Evolutionary conservation across 2,888 invertebrate species (phyloP), one percentile per base, ranked within the genome.

Genomic region (Nomada goodeniana): DNA sequence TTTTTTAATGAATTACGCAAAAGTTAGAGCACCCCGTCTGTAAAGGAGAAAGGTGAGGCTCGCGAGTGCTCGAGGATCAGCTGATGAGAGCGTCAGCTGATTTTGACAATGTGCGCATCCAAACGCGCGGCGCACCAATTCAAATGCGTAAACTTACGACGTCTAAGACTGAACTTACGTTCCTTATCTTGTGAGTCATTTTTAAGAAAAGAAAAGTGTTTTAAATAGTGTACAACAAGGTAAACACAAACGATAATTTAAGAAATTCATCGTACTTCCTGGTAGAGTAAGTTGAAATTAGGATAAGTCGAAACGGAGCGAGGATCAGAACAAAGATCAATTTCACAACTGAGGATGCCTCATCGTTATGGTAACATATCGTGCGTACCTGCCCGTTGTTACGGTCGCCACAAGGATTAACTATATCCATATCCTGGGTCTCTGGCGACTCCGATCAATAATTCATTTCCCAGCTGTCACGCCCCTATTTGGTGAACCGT

Each of bases 31-130:
- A 26, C 65, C 47, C 53, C 52, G 50, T 11, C 61, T 47, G 5
- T 52, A 44, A 15, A 18, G 15, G 36, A 10, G 47, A 50, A 60
- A 59, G n/a, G 63, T 50, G 42, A 68, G 57, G 76, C 80, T 72
- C 57, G 65, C 23, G 65, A 18, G 75, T 78, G 76, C 77, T 80
- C 26, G 76, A 52, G 68, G 29, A 85, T 87, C 91, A 91, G 91
- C 91, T 90, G 91, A 88, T 89, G 82, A 65, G 65, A 73, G 82
- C 76, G 79, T 87, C 92, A 91, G 92, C 91, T 91, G 92, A 90
- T 90, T 91, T 90, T 91, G 91, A 91, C 90, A 90, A 86, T 86
- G 86, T 71, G 86, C 80, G 75, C 80, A 82, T 84, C 83, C 83
- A 78, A 76, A 68, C 87, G 57, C 59, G 60, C 47, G 67, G 68